Evolutionary conservation across 2,113 vertebrate species (phyloP).

Genomic region (Aix galericulata): DNA sequence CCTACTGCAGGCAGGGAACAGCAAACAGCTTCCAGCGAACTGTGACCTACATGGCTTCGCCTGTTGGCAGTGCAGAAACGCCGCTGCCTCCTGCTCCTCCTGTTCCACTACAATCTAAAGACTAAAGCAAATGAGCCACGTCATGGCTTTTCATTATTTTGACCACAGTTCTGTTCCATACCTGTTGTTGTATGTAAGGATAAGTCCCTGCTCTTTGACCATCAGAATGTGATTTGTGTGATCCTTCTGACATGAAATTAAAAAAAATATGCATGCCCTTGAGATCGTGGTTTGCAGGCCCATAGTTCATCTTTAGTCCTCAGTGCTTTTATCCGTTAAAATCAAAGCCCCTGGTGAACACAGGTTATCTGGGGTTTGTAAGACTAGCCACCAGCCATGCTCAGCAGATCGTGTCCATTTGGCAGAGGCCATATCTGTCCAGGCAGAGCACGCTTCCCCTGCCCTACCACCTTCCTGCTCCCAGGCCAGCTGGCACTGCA

Average conservation of each 20-base stretch:
- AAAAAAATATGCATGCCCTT: background rate
- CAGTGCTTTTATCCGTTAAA: background rate
- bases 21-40: background rate
- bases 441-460: too few relatives aligned
- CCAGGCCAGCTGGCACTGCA: too few relatives aligned
- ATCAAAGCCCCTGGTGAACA: too few relatives aligned
- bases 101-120: background rate
- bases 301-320: background rate
- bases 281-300: background rate
- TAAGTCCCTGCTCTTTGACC: background rate
- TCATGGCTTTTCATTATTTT: background rate
- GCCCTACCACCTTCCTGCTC: too few relatives aligned
- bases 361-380: too few relatives aligned
- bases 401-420: too few relatives aligned
- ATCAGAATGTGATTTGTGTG: background rate
- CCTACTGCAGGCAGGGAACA: background rate
- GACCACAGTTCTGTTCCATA: background rate
- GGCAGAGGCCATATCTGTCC: too few relatives aligned
- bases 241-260: background rate
- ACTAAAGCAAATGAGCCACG: background rate
- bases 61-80: background rate
- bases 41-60: background rate
- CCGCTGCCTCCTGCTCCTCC: background rate
- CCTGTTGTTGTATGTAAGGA: background rate
- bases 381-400: too few relatives aligned